phyloP scores from a whole-genome alignment of 2,113 vertebrate species.

The Montifringilla adamsi region DNA sequence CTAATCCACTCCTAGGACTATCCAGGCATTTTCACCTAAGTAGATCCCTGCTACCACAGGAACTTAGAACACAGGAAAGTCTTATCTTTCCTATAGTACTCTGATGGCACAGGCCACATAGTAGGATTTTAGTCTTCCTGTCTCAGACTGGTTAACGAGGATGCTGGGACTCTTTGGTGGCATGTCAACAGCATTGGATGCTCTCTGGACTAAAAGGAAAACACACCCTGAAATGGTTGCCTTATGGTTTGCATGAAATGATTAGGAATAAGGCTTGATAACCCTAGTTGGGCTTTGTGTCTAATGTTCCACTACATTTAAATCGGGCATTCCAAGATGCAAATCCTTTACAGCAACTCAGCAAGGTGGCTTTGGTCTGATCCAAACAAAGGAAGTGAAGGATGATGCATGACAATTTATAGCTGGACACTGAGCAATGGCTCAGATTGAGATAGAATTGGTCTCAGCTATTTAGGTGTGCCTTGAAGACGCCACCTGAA shows the following conservation, averaged over 20 bases:
- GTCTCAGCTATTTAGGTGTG: background rate
- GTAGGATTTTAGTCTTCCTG: background rate
- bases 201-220: background rate
- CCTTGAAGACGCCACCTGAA: background rate
- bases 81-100: background rate
- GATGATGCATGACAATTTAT: background rate
- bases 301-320: background rate
- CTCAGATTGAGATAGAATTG: background rate
- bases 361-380: background rate
- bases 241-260: background rate
- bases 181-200: background rate
- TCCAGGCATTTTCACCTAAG: background rate
- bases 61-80: background rate
- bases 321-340: background rate
- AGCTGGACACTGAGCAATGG: background rate
- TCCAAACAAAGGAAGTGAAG: background rate
- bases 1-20: background rate
- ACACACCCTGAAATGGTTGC: accelerated
- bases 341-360: background rate
- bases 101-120: background rate
- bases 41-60: background rate
- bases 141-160: background rate
- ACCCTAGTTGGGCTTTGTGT: background rate
- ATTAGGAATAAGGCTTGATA: background rate
- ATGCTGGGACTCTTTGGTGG: background rate